A percentile compares a stretch with the other conserved stretches of the same genome.
Evolutionary conservation across 2,797 vertebrate species (phyloP).

Genomic region (Ateles fusciceps): DNA sequence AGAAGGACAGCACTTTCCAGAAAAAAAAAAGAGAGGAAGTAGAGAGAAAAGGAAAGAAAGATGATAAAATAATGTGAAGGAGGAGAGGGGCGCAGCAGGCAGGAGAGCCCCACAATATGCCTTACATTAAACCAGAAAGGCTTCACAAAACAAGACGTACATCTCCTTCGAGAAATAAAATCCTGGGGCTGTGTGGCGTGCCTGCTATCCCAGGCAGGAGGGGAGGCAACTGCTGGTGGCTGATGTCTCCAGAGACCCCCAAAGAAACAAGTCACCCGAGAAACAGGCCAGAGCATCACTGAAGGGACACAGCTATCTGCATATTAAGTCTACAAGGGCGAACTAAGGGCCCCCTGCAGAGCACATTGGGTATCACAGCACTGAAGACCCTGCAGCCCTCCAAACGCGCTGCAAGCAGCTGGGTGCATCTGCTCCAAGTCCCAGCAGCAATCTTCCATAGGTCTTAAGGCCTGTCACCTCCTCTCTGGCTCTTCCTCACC

Average conservation of each 20-base stretch:
- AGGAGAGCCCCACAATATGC: accelerated
- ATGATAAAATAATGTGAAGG: neutral
- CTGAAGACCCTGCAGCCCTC: accelerated
- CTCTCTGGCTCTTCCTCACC: neutral
- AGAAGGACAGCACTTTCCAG: neutral
- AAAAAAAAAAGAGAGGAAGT: neutral
- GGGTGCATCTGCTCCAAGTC: accelerated
- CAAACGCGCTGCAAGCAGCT: neutral
- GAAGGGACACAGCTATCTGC: no score
- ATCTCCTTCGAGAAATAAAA: neutral
- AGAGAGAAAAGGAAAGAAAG: neutral
- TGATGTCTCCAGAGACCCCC: accelerated
- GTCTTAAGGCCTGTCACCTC: neutral
- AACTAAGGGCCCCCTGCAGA: neutral
- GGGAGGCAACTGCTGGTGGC: neutral
- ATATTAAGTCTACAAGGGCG: neutral
- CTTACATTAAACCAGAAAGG: neutral
- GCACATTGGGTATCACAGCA: accelerated
- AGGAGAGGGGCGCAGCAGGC: accelerated
- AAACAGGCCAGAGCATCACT: neutral
- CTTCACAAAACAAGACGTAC: accelerated
- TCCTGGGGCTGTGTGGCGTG: accelerated
- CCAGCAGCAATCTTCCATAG: accelerated
- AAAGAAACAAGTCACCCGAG: neutral
- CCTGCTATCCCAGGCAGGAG: neutral